phyloP scores from a whole-genome alignment of 2,888 invertebrate species.

The Drosophila infuscata region DNA sequence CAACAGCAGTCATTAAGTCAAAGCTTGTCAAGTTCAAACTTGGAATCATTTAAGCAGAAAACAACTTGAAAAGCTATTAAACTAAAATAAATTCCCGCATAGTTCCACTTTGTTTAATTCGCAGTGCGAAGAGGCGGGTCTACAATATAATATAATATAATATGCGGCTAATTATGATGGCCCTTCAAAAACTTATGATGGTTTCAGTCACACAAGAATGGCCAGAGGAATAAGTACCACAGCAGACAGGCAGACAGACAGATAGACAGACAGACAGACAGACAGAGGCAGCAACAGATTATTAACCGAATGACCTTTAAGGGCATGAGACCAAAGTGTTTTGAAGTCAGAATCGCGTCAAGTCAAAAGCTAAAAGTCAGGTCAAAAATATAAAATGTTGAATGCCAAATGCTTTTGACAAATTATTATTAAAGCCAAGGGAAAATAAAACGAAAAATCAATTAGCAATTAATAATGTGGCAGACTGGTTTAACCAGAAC shows the following conservation, averaged over 20 bases:
- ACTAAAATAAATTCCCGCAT: conserved; percentile 6
- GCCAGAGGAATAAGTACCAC: neutral
- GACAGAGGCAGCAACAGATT: conserved; percentile 5
- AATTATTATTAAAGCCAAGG: conserved; percentile 51
- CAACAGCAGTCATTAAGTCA: conserved; percentile 23
- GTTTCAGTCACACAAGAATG: neutral
- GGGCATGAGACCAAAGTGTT: conserved; percentile 47
- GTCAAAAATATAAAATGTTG: conserved; percentile 37
- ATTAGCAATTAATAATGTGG: conserved; percentile 76
- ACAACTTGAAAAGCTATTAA: conserved; percentile 7
- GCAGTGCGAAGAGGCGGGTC: conserved; percentile 21
- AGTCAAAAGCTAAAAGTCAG: conserved; percentile 45
- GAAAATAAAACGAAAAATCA: conserved; percentile 58
- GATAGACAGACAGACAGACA: neutral
- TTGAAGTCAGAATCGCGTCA: conserved; percentile 15
- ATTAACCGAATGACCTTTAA: conserved; percentile 41
- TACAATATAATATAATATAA: conserved; percentile 33
- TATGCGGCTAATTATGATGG: conserved; percentile 75
- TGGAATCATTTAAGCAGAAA: neutral
- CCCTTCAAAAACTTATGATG: conserved; percentile 64
- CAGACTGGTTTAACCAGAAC: conserved; percentile 31
- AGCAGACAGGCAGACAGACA: conserved; percentile 1
- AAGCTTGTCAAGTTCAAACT: conserved; percentile 20
- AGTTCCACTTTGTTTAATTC: conserved; percentile 27
- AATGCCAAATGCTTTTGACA: conserved; percentile 56